Evolutionary conservation across 2,113 vertebrate genomes (phyloP).

Genomic region (Phaethornis superciliosus): DNA sequence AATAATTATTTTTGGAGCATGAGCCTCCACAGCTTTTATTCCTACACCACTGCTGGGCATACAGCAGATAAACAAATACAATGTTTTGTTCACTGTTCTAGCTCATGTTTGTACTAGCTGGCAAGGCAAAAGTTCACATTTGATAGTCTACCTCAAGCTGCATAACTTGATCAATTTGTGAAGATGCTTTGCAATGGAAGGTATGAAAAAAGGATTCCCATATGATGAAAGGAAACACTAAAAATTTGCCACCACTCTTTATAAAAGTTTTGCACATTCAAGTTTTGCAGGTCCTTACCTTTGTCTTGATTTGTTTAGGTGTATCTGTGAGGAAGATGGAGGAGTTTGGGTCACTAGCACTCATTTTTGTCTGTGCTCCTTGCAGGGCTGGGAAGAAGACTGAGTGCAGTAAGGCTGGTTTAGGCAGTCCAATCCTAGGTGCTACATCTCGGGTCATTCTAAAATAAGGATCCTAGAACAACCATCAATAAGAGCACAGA

Average conservation of each 20-base stretch:
- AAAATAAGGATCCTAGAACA: slow-evolving; percentile 93
- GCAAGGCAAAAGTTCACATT: not conserved
- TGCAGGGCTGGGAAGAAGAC: slow-evolving; percentile 97
- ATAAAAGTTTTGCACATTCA: not conserved
- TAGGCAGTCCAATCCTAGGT: slow-evolving; percentile 88
- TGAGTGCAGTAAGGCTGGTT: slow-evolving; percentile 94
- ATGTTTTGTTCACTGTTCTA: not conserved
- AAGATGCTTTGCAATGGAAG: not conserved
- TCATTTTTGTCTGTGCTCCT: slow-evolving; percentile 98
- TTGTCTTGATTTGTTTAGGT: slow-evolving; percentile 95
- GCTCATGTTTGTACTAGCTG: not conserved
- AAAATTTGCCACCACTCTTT: not conserved
- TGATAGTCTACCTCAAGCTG: not conserved
- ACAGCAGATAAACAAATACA: not conserved
- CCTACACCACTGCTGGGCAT: not conserved
- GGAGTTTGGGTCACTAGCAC: slow-evolving; percentile 93
- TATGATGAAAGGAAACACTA: not conserved
- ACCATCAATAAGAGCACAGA: not conserved
- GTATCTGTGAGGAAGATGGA: slow-evolving; percentile 97
- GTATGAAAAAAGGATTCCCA: not conserved
- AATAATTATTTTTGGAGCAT: not conserved
- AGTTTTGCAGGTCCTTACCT: slow-evolving; percentile 76
- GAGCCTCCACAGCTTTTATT: not conserved
- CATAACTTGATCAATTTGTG: not conserved
- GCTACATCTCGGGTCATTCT: slow-evolving; percentile 97